Evolutionary conservation across 2,797 vertebrate species (phyloP).

Genomic region (Darevskia mixta): DNA sequence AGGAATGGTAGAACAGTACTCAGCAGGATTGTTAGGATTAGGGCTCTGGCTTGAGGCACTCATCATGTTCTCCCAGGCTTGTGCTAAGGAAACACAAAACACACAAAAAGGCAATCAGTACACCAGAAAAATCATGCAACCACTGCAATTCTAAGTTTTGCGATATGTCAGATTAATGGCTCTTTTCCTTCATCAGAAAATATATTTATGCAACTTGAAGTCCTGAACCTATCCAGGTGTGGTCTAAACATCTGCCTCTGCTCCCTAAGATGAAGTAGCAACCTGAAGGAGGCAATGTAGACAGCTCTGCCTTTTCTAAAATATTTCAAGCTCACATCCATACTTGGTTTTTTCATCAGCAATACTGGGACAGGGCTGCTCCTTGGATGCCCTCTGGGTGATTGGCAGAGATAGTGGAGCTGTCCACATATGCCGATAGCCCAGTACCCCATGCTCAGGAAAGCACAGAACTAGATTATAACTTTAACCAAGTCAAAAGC

Average conservation of each 20-base stretch:
- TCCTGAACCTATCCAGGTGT: too few species aligned
- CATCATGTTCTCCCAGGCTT: constrained; percentile 89
- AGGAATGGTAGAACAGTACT: constrained; percentile 99
- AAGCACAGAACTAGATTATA: not conserved
- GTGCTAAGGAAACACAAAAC: constrained; percentile 86
- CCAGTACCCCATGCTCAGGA: not conserved
- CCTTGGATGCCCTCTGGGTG: not conserved
- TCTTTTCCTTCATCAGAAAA: not conserved
- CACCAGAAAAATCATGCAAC: constrained; percentile 25
- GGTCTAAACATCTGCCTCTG: not conserved
- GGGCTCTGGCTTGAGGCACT: constrained; percentile 92
- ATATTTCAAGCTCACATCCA: not conserved
- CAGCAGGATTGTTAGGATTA: constrained; percentile 98
- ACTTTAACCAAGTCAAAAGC: not conserved
- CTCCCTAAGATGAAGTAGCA: not conserved
- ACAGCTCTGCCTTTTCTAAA: not conserved
- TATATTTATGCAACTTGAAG: not conserved
- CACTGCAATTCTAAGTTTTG: not conserved
- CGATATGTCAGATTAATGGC: not conserved
- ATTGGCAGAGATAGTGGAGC: not conserved
- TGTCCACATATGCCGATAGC: not conserved
- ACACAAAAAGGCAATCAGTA: constrained; percentile 74
- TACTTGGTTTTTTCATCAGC: not conserved
- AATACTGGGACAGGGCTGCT: not conserved
- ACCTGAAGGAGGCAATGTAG: not conserved